A percentile compares a stretch with the other conserved stretches of the same genome.
phyloP scores from a whole-genome alignment of 2,113 vertebrate genomes.

The Canis aureus region DNA sequence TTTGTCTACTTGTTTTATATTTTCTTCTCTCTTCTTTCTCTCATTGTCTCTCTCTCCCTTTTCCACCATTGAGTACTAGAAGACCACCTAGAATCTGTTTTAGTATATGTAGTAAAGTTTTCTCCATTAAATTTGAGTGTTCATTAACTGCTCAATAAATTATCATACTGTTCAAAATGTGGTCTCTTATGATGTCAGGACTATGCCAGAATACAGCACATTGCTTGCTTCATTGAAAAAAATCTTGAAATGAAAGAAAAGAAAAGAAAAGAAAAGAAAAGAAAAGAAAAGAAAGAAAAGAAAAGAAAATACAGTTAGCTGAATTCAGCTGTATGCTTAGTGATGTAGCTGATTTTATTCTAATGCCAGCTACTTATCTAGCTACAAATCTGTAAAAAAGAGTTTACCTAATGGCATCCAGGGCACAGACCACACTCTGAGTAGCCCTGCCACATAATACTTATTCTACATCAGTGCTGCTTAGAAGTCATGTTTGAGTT shows the following conservation, averaged over 20 bases:
- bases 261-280: not conserved
- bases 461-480: not conserved
- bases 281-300: not conserved
- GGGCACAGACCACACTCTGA: not conserved
- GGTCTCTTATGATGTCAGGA: not conserved
- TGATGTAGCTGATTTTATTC: not conserved
- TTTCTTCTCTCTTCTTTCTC: not conserved
- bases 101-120: not conserved
- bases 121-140: not conserved
- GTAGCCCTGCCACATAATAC: not conserved
- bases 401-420: not conserved
- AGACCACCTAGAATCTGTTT: not conserved
- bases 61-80: not conserved
- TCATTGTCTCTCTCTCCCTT: not conserved
- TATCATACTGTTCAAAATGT: not conserved
- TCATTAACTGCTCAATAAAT: conserved; percentile 29
- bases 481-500: not conserved
- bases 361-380: not conserved
- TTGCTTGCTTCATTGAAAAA: not conserved
- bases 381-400: not conserved
- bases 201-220: not conserved
- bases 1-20: not conserved
- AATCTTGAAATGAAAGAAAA: not conserved
- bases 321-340: not conserved
- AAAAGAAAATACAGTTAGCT: not conserved